Evolutionary conservation across 1,140 invertebrate species (phyloP).

Genomic region (Oscheius sp.): DNA sequence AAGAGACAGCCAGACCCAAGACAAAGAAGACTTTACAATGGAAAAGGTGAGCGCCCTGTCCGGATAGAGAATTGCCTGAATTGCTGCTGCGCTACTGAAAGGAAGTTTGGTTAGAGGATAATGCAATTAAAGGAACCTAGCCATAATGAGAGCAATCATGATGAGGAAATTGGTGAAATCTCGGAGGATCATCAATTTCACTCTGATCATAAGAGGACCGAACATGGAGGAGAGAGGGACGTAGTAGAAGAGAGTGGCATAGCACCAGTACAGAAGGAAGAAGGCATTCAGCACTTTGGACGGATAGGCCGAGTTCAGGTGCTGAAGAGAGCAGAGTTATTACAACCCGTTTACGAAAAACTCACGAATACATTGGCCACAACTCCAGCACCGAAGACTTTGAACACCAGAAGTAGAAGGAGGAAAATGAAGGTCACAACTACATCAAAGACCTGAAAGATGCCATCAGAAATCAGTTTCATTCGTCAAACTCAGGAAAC

Average conservation of each 20-base stretch:
- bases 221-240: slow-evolving; percentile 50
- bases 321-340: not conserved
- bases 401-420: slow-evolving; percentile 22
- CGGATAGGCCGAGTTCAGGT: slow-evolving; percentile 32
- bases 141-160: slow-evolving; percentile 46
- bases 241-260: slow-evolving; percentile 55
- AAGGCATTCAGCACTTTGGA: slow-evolving; percentile 42
- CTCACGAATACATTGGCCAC: slow-evolving; percentile 10
- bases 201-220: slow-evolving; percentile 52
- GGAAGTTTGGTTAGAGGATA: not conserved
- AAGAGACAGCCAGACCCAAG: slow-evolving; percentile 49
- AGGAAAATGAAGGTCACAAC: slow-evolving; percentile 29
- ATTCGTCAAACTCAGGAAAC: not conserved
- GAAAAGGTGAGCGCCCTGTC: slow-evolving; percentile 32
- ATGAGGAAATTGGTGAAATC: slow-evolving; percentile 57
- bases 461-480: no score
- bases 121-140: slow-evolving; percentile 35
- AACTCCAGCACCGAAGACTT: slow-evolving; percentile 1
- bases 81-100: slow-evolving; percentile 49
- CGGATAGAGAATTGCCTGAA: slow-evolving; percentile 55
- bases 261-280: slow-evolving; percentile 57
- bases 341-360: not conserved
- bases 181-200: slow-evolving; percentile 56
- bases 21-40: slow-evolving; percentile 34
- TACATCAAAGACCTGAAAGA: slow-evolving; percentile 32